Evolutionary conservation across 2,888 invertebrate species (phyloP), one percentile per base, ranked within the genome.

Genomic region (Ophion ellenae): DNA sequence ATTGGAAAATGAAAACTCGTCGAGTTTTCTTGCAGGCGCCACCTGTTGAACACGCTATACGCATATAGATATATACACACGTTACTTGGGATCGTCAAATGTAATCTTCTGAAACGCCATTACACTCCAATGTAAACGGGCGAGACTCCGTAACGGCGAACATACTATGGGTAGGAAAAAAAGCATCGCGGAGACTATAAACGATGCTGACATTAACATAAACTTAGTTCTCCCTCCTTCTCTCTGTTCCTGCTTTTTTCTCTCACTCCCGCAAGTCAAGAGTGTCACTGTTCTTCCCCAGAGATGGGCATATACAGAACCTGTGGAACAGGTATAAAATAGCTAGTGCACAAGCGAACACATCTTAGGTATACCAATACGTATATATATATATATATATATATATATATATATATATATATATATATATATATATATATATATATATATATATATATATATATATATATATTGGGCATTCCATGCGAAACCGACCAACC

Each of bases 201-300:
- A 83, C 73, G 85, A 86, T 67, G 61, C 80, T 76, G 83, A 63
- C 73, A 86, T 86, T 81, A 86, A 73, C 81, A 86, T 86, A 86
- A 86, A 83, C 81, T 76, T 76, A 76, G 76, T 76, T 76, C 76
- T 78, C 57, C 40, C 11, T 45, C 20, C 0, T 14, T 24, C 40
- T 40, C n/a, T 45, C 40, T 24, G 14, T 70, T 53, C 9, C 36
- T n/a, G 20, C 40, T 2, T 53, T 40, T 70, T 20, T 36, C 69
- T n/a, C 64, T 66, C 45, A 24, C 47, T 64, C 32, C 20, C 53
- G 32, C 53, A 57, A 36, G 57, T 57, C 74, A 28, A 75, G 66
- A 76, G 75, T 76, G 83, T 83, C 83, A 81, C 83, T 83, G 57
- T 67, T 85, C 57, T 69, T 73, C 73, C 53, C 40, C 75, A 28